Evolutionary conservation across 2,113 vertebrate species (phyloP).

Genomic region (Phoenicopterus ruber): DNA sequence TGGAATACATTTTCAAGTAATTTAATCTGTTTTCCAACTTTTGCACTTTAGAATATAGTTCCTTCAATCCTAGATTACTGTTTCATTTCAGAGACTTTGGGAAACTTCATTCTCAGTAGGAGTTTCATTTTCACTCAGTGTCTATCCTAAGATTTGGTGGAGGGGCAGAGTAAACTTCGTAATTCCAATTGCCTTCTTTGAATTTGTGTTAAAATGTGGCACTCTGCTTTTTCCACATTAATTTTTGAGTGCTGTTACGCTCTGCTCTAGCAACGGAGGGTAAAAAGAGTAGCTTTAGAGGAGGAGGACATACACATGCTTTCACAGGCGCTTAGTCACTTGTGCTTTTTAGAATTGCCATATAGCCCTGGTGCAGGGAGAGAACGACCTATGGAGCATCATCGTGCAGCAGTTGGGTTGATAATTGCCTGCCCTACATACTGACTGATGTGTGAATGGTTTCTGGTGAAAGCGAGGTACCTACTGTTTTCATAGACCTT

Average conservation of each 20-base stretch:
- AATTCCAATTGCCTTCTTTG: neutral
- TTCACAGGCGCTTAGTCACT: neutral
- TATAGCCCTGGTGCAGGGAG: too few species aligned
- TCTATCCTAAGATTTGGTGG: neutral
- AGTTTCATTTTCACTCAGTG: neutral
- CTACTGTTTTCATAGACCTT: neutral
- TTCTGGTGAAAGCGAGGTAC: neutral
- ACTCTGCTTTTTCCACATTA: neutral
- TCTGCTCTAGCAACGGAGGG: neutral
- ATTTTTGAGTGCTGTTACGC: neutral
- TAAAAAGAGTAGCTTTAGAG: neutral
- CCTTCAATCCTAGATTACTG: neutral
- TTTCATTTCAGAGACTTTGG: neutral
- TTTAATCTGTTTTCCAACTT: neutral
- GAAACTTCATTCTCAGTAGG: neutral
- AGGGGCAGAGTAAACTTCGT: neutral
- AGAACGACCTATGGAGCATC: neutral
- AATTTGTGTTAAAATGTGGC: neutral
- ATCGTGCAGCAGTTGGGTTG: neutral
- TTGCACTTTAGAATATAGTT: neutral
- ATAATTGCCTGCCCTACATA: neutral
- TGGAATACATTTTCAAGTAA: neutral
- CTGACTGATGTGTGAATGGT: rapidly evolving
- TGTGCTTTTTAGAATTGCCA: neutral
- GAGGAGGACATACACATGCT: neutral